These are phyloP conservation scores for Tragelaphus scriptus DNA, from an alignment of 2,113 vertebrate species.

Conservation along the genomic window DNA sequence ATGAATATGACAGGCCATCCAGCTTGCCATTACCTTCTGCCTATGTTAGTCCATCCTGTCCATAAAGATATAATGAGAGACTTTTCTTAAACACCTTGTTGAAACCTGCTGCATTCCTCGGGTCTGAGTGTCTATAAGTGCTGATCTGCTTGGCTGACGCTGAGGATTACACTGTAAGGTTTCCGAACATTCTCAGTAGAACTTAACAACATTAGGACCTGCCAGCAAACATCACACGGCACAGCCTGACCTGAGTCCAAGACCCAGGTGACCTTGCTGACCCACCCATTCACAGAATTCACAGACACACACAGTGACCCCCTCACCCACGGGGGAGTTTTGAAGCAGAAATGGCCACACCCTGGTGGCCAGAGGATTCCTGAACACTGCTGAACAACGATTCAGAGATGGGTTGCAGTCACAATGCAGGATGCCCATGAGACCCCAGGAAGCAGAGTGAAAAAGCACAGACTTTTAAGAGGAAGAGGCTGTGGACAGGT, in stretches of 20 bases:
- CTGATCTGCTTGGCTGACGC: background rate
- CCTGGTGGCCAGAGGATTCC: background rate
- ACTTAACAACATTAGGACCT: background rate
- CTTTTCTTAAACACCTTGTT: background rate
- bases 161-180: background rate
- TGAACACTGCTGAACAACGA: background rate
- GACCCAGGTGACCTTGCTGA: background rate
- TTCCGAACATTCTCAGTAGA: background rate
- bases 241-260: background rate
- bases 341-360: background rate
- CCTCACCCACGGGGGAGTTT: fast-evolving
- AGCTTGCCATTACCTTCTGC: background rate
- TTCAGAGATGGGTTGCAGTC: background rate
- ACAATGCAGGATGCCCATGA: background rate
- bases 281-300: background rate
- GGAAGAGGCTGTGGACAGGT: no score
- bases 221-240: background rate
- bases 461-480: background rate
- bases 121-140: background rate
- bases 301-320: background rate
- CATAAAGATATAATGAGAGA: background rate
- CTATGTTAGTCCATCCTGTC: background rate
- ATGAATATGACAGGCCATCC: background rate
- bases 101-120: background rate
- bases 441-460: background rate